phyloP scores from a whole-genome alignment of 2,113 vertebrate genomes.

The Colaptes auratus region DNA sequence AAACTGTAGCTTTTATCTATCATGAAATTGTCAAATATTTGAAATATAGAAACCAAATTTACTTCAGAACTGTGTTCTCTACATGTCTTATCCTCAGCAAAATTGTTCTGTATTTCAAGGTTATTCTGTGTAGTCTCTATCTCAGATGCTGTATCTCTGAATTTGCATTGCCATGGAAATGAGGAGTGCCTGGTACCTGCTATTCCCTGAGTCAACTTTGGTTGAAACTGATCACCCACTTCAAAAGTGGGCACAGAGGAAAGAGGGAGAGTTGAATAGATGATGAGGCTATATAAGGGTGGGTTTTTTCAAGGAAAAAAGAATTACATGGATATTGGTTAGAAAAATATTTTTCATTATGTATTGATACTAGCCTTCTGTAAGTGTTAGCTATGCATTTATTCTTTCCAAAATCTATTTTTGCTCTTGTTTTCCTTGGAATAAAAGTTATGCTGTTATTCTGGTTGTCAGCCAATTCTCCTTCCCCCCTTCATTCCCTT shows the following conservation, averaged over 20 bases:
- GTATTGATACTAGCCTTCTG: not conserved
- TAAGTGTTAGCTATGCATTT: not conserved
- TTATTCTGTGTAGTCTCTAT: not conserved
- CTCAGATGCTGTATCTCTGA: not conserved
- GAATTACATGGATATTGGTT: not conserved
- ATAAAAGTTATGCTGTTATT: not conserved
- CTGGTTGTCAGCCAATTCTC: constrained; percentile 20
- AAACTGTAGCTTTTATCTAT: not conserved
- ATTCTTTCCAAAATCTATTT: constrained; percentile 42
- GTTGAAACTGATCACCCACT: not conserved
- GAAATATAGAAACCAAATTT: not conserved
- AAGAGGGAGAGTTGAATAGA: not conserved
- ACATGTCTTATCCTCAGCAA: fast-evolving
- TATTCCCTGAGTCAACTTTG: not conserved
- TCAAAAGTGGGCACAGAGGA: not conserved
- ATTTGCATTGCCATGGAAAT: not conserved
- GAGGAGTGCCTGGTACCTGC: not conserved
- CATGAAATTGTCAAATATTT: not conserved
- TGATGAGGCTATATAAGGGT: not conserved
- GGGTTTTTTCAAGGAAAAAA: not conserved
- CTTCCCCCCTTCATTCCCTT: not conserved
- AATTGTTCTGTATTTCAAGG: not conserved
- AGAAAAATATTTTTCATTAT: not conserved
- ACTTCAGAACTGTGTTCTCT: not conserved
- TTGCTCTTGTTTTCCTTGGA: constrained; percentile 44